Evolutionary conservation across 2,888 invertebrate species (phyloP), one percentile per base, ranked within the genome.

Genomic region (Lasioglossum leucozonium): DNA sequence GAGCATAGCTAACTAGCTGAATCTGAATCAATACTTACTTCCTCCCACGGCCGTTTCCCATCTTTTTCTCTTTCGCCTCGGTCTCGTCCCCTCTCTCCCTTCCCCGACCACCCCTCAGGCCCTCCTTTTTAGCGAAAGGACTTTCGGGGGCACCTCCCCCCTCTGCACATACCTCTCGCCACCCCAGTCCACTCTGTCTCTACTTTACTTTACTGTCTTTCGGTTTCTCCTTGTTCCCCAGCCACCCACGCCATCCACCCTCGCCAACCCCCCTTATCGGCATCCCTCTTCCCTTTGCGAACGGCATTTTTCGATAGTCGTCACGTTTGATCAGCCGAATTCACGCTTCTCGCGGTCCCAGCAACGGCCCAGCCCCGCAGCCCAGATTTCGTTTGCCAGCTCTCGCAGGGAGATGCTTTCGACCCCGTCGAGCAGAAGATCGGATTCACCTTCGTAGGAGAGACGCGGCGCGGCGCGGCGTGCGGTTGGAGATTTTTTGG

Each of bases 11-110:
- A 94, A 94, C 93, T 93, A 94, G 93, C 93, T 94, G 93, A 94
- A 94, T 94, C 93, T 92, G 93, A 94, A 94, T 94, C 94, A 94
- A 94, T 94, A 94, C 93, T 92, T 90, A 93, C 93, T 93, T 93
- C 91, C 92, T 89, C 88, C 91, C 89, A 90, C 81, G 89, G 90
- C 91, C 91, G 88, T 87, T 88, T 82, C 84, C 82, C 83, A 82
- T 86, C 88, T 80, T 80, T 76, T 80, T 75, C 86, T 82, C 81
- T 84, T 74, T 72, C 74, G 55, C 42, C n/a, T 37, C 69, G 55
- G 72, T 76, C 58, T 62, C 62, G 58, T 65, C 77, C 84, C 82
- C 71, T 37, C 62, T 79, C 18, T 47, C 37, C 8, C 26, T 51
- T 10, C 44, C 37, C 16, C 26, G 72, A 51, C 76, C 72, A 37